phyloP scores from a whole-genome alignment of 2,797 vertebrate genomes.

The Lemur catta region DNA sequence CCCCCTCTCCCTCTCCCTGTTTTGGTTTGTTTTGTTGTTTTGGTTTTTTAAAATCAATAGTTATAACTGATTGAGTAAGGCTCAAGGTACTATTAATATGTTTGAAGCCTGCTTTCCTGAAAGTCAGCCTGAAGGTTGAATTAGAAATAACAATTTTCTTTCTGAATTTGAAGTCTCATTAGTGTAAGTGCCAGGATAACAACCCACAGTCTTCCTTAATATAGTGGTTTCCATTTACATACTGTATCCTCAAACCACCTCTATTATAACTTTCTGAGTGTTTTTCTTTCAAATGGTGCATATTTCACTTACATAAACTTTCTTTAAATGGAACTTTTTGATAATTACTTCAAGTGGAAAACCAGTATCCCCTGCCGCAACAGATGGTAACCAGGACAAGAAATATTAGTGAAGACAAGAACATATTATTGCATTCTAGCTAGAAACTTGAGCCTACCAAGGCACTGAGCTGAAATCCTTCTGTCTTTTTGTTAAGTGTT shows the following conservation, averaged over 20 bases:
- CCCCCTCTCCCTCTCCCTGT: neutral
- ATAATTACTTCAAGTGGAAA: conserved; percentile 13
- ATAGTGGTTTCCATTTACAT: conserved; percentile 18
- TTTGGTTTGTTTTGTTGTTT: neutral
- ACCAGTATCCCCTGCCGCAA: neutral
- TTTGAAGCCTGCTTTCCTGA: neutral
- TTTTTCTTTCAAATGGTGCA: conserved; percentile 11
- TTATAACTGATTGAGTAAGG: neutral
- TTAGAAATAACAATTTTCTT: neutral
- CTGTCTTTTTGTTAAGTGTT: neutral
- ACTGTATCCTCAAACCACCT: neutral
- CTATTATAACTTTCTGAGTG: neutral
- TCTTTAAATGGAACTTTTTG: neutral
- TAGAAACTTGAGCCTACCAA: neutral
- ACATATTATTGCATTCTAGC: neutral
- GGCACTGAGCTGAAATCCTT: neutral
- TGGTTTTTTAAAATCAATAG: neutral
- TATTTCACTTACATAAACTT: conserved; percentile 44
- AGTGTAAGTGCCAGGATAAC: neutral
- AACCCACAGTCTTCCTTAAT: conserved; percentile 42
- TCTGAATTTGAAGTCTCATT: conserved; percentile 11
- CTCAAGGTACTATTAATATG: neutral
- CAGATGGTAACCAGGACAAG: neutral
- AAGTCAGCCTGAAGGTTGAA: neutral
- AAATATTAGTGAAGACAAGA: neutral